Base-by-base conservation (phyloP, 2,888 invertebrate species). In the Spodoptera littoralis region DNA sequence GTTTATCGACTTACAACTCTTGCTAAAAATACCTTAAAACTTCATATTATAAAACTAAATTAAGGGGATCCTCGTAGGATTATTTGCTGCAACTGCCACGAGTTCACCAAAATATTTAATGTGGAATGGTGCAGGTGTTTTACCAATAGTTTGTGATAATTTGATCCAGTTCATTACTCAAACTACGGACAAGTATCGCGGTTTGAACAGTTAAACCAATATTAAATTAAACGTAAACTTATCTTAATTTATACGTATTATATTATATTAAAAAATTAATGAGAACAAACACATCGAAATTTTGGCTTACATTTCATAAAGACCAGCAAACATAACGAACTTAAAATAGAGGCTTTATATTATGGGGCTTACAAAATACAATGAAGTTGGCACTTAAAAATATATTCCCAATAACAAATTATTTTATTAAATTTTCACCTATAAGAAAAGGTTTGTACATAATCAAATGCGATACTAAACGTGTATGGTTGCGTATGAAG, bases 321-420 rank as follows among this genome's bases (percentile, higher is more conserved):
- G 56, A 67, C 67, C 77, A 77, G 73, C 65, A 73, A 76, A 65
- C 69, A 68, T 72, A 76, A 78, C 65, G 51, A 70, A 73, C 74
- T 67, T 64, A 68, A 57, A 64, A 59, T 64, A 60, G 50, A 42
- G 57, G 44, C 48, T 63, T 58, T 61, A 60, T 57, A 67, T 46
- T 57, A 67, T 46, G 53, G 51, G 22, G 45, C 65, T 73, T 65
- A 60, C 45, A 65, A 54, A 45, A 42, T 47, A 63, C 50, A 45
- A 69, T 61, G 67, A 67, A 51, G 59, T 71, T 68, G 72, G 65
- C 76, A 71, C 68, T 60, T 53, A 57, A 63, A 68, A 61, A 60
- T 70, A 74, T 46, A 75, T 61, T 27, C 46, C 24, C 30, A 51
- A 60, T 56, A 66, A 64, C 58, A 67, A 68, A 62, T 53, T 13